Percentiles rank a stretch among this genome's conserved stretches.
phyloP scores from a whole-genome alignment of 2,797 vertebrate genomes.

The Apodemus agrarius region DNA sequence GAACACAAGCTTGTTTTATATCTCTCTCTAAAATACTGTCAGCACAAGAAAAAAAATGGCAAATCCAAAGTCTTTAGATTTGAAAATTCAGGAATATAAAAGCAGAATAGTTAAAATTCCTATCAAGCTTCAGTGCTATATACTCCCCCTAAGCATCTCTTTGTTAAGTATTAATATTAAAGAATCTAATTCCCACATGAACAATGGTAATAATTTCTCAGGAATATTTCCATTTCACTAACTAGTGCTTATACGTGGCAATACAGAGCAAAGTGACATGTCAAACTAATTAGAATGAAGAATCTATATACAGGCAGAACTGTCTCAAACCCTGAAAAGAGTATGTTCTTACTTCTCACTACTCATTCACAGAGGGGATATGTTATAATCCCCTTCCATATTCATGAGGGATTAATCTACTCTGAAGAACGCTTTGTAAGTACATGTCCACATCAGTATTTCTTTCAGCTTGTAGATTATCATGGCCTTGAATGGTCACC shows the following conservation, averaged over 20 bases:
- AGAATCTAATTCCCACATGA: background rate
- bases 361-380: background rate
- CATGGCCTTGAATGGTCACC: constrained; percentile 12
- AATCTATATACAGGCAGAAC: background rate
- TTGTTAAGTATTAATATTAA: background rate
- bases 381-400: background rate
- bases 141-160: too few species aligned
- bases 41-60: background rate
- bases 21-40: background rate
- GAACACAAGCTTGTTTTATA: background rate
- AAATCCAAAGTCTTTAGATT: background rate
- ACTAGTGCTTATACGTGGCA: background rate
- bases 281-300: background rate
- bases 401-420: background rate
- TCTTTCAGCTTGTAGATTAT: constrained; percentile 12
- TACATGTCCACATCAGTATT: background rate
- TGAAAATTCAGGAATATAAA: background rate
- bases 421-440: constrained; percentile 5
- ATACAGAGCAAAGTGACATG: background rate
- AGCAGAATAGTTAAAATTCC: background rate
- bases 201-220: background rate
- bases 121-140: background rate
- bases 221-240: background rate
- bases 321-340: background rate
- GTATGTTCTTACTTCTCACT: background rate